Conservation (phyloP, 2,797 vertebrate genomes). For the Trachurus trachurus region DNA sequence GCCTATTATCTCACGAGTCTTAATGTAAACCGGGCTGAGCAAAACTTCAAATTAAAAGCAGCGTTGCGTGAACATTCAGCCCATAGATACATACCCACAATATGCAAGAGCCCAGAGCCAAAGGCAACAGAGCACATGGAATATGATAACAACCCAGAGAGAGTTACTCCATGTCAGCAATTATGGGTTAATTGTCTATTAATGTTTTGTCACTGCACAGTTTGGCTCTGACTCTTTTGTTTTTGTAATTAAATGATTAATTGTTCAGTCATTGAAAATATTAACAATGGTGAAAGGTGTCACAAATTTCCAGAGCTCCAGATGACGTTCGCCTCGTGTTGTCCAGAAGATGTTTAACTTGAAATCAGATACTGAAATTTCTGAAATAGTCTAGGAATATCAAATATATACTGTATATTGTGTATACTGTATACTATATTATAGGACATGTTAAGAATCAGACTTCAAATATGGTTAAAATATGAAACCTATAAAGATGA, state of each 20-base stretch:
- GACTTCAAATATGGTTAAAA: too few relatives aligned
- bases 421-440: too few relatives aligned
- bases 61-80: conserved; percentile 30
- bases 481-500: too few relatives aligned
- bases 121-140: neutral
- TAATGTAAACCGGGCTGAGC: neutral
- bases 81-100: conserved; percentile 2
- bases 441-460: too few relatives aligned
- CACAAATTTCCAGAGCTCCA: neutral
- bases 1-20: conserved; percentile 6
- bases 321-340: too few relatives aligned
- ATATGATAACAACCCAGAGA: neutral
- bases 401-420: too few relatives aligned
- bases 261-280: neutral
- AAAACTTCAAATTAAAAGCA: conserved; percentile 30
- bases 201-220: neutral
- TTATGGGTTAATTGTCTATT: neutral
- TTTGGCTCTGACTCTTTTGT: neutral
- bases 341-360: neutral
- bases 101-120: conserved; percentile 16
- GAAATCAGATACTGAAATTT: too few relatives aligned
- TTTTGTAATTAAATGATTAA: neutral
- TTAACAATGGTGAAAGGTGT: neutral
- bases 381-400: too few relatives aligned
- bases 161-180: neutral